Percentiles rank a stretch among this genome's conserved stretches.
Evolutionary conservation across 2,797 vertebrate genomes (phyloP).

Genomic region (Neoniphon sammara): DNA sequence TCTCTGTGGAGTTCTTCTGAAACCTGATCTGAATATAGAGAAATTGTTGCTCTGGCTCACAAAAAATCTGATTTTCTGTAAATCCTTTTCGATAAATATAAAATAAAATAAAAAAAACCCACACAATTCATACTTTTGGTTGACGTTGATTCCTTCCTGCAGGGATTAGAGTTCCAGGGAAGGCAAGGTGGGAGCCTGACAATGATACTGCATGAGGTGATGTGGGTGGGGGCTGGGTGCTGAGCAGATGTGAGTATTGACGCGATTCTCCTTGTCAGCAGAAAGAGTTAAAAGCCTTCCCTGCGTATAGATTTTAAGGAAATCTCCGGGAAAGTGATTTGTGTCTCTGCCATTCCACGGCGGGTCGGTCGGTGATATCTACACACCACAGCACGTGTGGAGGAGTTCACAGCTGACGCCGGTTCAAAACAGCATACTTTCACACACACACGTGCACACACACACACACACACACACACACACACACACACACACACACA

Average conservation of each 20-base stretch:
- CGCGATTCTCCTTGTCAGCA: slow-evolving; percentile 50
- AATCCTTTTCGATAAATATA: slow-evolving; percentile 30
- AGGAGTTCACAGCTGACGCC: slow-evolving; percentile 39
- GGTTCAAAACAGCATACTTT: slow-evolving; percentile 23
- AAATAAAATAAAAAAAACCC: slow-evolving; percentile 25
- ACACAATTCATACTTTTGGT: not conserved
- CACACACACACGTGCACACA: slow-evolving; percentile 15
- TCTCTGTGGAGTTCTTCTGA: slow-evolving; percentile 46
- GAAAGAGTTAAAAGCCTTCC: slow-evolving; percentile 53
- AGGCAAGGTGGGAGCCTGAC: not conserved
- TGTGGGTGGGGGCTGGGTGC: slow-evolving; percentile 3
- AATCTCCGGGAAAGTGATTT: slow-evolving; percentile 52
- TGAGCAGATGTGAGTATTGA: slow-evolving; percentile 43
- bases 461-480: slow-evolving; percentile 16
- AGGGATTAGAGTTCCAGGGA: not conserved
- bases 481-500: too few species aligned
- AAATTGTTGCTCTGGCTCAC: slow-evolving; percentile 22
- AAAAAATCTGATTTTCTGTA: slow-evolving; percentile 31
- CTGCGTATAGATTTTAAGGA: slow-evolving; percentile 53
- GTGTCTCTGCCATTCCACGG: slow-evolving; percentile 42
- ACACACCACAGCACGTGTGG: slow-evolving; percentile 45
- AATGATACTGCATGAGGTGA: slow-evolving; percentile 10
- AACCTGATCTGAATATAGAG: slow-evolving; percentile 26
- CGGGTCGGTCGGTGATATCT: slow-evolving; percentile 27
- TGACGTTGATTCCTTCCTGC: not conserved